Evolutionary conservation across 2,113 vertebrate species (phyloP).

Genomic region (Entosphenus tridentatus): DNA sequence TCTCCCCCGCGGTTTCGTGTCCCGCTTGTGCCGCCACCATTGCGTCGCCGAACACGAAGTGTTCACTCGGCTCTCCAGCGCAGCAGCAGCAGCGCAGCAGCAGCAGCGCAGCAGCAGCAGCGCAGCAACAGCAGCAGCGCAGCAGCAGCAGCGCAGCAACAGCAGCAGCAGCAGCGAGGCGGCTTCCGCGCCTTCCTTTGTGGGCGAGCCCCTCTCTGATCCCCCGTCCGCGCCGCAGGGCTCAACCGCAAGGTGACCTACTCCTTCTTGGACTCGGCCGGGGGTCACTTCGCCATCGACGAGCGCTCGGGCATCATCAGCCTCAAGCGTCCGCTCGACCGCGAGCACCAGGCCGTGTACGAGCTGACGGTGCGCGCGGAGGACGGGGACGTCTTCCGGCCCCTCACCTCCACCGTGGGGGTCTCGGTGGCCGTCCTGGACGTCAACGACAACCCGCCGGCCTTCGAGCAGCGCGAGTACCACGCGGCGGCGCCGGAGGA

Average conservation of each 20-base stretch:
- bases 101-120: no score
- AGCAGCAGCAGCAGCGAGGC: no score
- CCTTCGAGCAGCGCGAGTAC: slow-evolving; percentile 81
- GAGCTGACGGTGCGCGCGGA: slow-evolving; percentile 39
- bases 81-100: no score
- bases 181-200: no score
- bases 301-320: slow-evolving; percentile 49
- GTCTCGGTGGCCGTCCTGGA: slow-evolving; percentile 63
- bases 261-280: slow-evolving; percentile 44
- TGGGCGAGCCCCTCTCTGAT: no score
- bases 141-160: no score
- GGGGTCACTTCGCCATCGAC: slow-evolving; percentile 63
- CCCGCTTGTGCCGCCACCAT: no score
- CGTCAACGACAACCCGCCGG: slow-evolving; percentile 86
- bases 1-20: no score
- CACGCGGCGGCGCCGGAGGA: slow-evolving; percentile 47
- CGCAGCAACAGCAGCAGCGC: no score
- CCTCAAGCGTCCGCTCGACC: slow-evolving; percentile 54
- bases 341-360: slow-evolving; percentile 46
- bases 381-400: slow-evolving; percentile 42
- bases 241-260: slow-evolving; percentile 50
- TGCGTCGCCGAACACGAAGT: no score
- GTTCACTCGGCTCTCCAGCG: no score
- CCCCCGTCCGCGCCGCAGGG: slow-evolving; percentile 21
- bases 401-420: slow-evolving; percentile 31